phyloP scores from a whole-genome alignment of 2,113 vertebrate species.

The Chionis minor region DNA sequence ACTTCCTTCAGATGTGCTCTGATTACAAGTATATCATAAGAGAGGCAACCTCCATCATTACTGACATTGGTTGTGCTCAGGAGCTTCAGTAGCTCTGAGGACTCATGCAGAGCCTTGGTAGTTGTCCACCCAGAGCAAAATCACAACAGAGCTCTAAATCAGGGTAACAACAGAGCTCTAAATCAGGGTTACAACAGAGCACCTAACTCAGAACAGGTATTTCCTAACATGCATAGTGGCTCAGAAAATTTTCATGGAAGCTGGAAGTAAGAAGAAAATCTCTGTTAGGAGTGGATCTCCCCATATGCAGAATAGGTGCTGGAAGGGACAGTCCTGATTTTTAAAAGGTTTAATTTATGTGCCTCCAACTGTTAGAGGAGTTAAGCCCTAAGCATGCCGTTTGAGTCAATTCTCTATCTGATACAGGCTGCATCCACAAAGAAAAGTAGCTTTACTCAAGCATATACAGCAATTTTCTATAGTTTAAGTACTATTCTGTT shows the following conservation, averaged over 20 bases:
- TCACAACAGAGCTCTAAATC: neutral
- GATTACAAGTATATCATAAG: neutral
- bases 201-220: neutral
- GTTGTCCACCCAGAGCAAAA: neutral
- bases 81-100: neutral
- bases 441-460: neutral
- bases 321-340: neutral
- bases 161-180: neutral
- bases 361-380: neutral
- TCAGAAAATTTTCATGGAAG: neutral
- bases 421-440: neutral
- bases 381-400: neutral
- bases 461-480: neutral
- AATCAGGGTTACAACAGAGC: neutral
- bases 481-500: neutral
- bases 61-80: fast-evolving
- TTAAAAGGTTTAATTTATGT: neutral
- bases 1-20: neutral
- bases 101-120: neutral
- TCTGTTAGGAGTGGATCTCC: neutral
- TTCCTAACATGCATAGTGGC: neutral
- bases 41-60: neutral
- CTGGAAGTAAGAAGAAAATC: neutral
- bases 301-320: neutral
- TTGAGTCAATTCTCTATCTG: neutral